phyloP scores from a whole-genome alignment of 2,888 invertebrate species.

The Disparrhopalites patrizii region DNA sequence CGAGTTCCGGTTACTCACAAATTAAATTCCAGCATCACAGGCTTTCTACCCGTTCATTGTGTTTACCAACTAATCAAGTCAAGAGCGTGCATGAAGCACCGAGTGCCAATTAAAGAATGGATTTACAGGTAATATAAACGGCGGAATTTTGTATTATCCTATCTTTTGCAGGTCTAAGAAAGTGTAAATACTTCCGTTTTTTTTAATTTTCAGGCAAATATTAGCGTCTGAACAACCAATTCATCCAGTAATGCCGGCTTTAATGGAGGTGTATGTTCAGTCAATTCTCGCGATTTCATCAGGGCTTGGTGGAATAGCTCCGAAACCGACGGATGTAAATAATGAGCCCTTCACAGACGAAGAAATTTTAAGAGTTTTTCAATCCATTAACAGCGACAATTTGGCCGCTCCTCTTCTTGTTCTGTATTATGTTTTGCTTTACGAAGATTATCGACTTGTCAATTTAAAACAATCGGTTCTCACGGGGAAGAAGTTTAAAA shows the following conservation, averaged over 20 bases:
- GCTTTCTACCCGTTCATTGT: slow-evolving; percentile 92
- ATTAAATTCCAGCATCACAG: slow-evolving; percentile 80
- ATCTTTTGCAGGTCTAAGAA: neutral
- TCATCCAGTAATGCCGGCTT: slow-evolving; percentile 85
- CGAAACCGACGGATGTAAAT: slow-evolving; percentile 66
- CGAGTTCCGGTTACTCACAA: slow-evolving; percentile 90
- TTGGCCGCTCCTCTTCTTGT: slow-evolving; percentile 83
- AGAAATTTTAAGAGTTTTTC: slow-evolving; percentile 79
- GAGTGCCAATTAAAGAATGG: slow-evolving; percentile 95
- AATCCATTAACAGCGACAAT: slow-evolving; percentile 57
- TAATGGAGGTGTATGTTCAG: slow-evolving; percentile 92
- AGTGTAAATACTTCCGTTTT: slow-evolving; percentile 11
- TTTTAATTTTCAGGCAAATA: slow-evolving; percentile 63
- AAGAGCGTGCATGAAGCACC: slow-evolving; percentile 90
- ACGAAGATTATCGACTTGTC: slow-evolving; percentile 78
- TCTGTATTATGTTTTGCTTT: slow-evolving; percentile 84
- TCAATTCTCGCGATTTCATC: slow-evolving; percentile 73
- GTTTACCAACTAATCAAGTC: slow-evolving; percentile 92
- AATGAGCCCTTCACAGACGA: slow-evolving; percentile 88
- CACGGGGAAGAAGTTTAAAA: slow-evolving; percentile 63
- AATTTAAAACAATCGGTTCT: slow-evolving; percentile 48
- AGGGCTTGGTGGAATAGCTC: slow-evolving; percentile 33
- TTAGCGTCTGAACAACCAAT: slow-evolving; percentile 82
- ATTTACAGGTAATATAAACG: slow-evolving; percentile 74
- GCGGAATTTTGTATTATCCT: slow-evolving; percentile 19